Evolutionary conservation across 1,140 invertebrate genomes (phyloP), one percentile per base, ranked within the genome.

Genomic region (Drosophila lowei): DNA sequence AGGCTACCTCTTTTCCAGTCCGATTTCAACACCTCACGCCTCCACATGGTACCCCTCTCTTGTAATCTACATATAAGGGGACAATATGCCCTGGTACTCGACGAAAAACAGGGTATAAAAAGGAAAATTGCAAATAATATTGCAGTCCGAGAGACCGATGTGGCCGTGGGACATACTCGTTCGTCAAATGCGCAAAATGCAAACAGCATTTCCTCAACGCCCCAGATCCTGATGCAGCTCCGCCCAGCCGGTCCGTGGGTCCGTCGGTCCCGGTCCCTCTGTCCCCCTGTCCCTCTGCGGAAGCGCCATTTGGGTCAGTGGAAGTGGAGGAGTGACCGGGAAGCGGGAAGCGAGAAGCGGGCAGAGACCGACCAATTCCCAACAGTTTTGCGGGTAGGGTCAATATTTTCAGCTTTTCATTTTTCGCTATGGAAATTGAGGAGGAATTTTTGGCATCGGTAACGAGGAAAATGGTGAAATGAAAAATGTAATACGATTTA

Each of bases 381-480:
- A 34, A 38, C 11, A 38, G 34, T 38, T 38, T 13, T n/a, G 41
- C 18, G 54, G 43, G 18, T 43, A 13, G 25, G 64, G 42, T 67
- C 64, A 47, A 54, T 23, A 67, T 66, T 65, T 49, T 30, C 38
- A 28, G 34, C 65, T 67, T 67, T 67, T 55, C 62, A 68, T 65
- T 67, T 38, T 66, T 67, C 63, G 43, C 67, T 67, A 68, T 68
- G 65, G 65, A 68, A 68, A 68, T 67, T 67, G 62, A 41, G 8
- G 42, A 13, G 42, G 42, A 47, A 25, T 55, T 48, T 54, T 63
- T 55, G 48, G 34, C 41, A 67, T 50, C 11, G 28, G 34, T 60
- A 64, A 25, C 30, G 23, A 5, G 60, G 23, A 23, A 50, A 42
- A 13, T n/a, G 11, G 34, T 60, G 46, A 16, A 67, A 47, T 67